These are phyloP conservation scores for Lycophotia porphyrea DNA, from an alignment of 2,888 invertebrate species.

Conservation along the genomic window DNA sequence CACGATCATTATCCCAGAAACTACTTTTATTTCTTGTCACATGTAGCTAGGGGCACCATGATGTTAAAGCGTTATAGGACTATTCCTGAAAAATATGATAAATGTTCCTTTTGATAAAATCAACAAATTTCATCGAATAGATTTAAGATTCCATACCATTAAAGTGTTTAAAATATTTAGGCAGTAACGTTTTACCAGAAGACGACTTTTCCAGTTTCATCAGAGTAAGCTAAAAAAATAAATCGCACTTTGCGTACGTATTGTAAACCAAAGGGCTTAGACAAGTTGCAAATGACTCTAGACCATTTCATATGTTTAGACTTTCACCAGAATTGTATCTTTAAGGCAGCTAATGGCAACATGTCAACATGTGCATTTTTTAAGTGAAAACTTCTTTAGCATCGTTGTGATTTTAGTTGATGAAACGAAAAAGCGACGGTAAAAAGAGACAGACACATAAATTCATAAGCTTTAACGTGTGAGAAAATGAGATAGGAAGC, in stretches of 20 bases:
- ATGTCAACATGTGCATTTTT: too few species aligned
- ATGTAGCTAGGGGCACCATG: slow-evolving; percentile 66
- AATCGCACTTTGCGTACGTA: neutral
- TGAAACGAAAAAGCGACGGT: too few species aligned
- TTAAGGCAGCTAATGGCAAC: neutral
- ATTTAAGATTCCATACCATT: neutral
- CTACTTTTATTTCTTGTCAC: slow-evolving; percentile 83
- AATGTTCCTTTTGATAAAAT: neutral
- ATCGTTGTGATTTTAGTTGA: too few species aligned
- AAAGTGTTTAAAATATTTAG: neutral
- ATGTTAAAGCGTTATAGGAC: slow-evolving; percentile 14
- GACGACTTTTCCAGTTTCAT: neutral
- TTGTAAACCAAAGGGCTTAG: neutral
- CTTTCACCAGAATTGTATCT: neutral
- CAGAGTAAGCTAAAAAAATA: neutral
- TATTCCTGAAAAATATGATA: slow-evolving; percentile 5
- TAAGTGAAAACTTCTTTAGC: too few species aligned
- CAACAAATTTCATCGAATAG: neutral
- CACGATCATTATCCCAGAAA: slow-evolving; percentile 77
- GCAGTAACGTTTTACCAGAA: neutral
- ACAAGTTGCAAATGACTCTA: neutral
- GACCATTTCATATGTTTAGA: neutral
- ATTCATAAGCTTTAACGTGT: too few species aligned
- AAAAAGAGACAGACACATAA: too few species aligned
- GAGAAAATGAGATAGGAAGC: too few species aligned